Evolutionary conservation across 2,888 invertebrate species (phyloP).

Genomic region (Eupithecia inturbata): DNA sequence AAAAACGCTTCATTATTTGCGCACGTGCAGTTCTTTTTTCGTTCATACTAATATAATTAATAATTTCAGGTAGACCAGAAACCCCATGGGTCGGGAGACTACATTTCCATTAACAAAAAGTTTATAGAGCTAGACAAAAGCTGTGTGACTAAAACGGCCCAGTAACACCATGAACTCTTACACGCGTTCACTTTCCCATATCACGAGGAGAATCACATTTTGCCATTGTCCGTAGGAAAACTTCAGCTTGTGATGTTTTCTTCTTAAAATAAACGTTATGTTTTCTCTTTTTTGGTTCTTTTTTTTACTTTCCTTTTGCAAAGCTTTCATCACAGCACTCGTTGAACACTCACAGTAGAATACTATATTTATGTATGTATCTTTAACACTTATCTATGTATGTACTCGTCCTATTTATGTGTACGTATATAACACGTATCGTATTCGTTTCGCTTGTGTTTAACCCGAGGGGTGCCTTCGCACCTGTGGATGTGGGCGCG

Average conservation of each 20-base stretch:
- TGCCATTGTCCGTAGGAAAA: slow-evolving; percentile 37
- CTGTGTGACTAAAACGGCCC: slow-evolving; percentile 72
- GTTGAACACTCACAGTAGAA: slow-evolving; percentile 81
- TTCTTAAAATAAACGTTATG: slow-evolving; percentile 75
- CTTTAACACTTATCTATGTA: slow-evolving; percentile 56
- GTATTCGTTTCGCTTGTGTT: slow-evolving; percentile 69
- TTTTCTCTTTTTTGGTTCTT: slow-evolving; percentile 69
- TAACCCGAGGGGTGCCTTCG: slow-evolving; percentile 59
- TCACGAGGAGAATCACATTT: slow-evolving; percentile 40
- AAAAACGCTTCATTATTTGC: slow-evolving; percentile 61
- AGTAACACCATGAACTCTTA: slow-evolving; percentile 60
- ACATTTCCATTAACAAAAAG: slow-evolving; percentile 74
- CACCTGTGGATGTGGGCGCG: slow-evolving; percentile 21
- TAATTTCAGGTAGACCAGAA: slow-evolving; percentile 83
- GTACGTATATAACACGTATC: slow-evolving; percentile 62
- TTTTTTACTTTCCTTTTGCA: slow-evolving; percentile 79
- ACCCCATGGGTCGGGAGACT: slow-evolving; percentile 82
- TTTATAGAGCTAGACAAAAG: slow-evolving; percentile 59
- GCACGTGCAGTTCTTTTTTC: slow-evolving; percentile 68
- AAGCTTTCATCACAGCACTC: slow-evolving; percentile 83
- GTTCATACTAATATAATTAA: slow-evolving; percentile 84
- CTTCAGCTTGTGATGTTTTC: slow-evolving; percentile 46
- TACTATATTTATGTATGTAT: slow-evolving; percentile 53
- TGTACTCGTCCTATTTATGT: slow-evolving; percentile 50
- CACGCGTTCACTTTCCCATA: slow-evolving; percentile 50